A percentile compares a stretch with the other conserved stretches of the same genome.
Evolutionary conservation across 2,113 vertebrate genomes (phyloP).

Genomic region (Morone chrysops): DNA sequence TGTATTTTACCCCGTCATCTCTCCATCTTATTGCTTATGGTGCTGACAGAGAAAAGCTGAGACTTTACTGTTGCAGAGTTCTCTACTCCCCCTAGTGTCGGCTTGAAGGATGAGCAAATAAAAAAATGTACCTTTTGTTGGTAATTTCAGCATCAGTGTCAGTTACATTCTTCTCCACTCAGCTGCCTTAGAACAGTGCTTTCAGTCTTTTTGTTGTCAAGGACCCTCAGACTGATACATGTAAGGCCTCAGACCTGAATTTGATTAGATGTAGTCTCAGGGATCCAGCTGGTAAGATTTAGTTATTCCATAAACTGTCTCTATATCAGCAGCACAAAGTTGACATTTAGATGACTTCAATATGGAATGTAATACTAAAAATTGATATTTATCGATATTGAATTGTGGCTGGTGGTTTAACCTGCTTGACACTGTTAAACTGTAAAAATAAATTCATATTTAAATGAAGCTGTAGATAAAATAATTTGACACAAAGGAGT

Average conservation of each 20-base stretch:
- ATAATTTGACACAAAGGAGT: conserved; percentile 42
- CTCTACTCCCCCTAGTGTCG: neutral
- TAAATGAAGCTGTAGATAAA: conserved; percentile 2
- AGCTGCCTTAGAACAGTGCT: too few relatives aligned
- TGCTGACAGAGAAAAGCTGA: neutral
- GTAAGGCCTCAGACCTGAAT: too few relatives aligned
- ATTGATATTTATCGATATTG: neutral
- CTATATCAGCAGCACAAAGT: neutral
- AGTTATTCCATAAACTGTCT: too few relatives aligned
- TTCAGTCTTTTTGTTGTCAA: too few relatives aligned
- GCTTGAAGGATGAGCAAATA: neutral
- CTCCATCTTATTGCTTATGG: neutral
- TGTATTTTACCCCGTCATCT: neutral
- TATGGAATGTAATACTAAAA: neutral
- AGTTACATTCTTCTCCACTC: neutral
- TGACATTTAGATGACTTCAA: neutral
- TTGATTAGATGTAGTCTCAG: too few relatives aligned
- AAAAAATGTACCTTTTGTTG: neutral
- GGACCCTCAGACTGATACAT: too few relatives aligned
- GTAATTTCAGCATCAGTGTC: neutral
- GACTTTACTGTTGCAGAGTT: neutral
- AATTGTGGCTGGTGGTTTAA: neutral
- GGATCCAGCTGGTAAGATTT: too few relatives aligned
- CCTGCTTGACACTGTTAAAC: neutral
- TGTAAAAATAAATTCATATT: neutral